phyloP scores from a whole-genome alignment of 2,797 vertebrate genomes.

The Atherinosoma microstoma region DNA sequence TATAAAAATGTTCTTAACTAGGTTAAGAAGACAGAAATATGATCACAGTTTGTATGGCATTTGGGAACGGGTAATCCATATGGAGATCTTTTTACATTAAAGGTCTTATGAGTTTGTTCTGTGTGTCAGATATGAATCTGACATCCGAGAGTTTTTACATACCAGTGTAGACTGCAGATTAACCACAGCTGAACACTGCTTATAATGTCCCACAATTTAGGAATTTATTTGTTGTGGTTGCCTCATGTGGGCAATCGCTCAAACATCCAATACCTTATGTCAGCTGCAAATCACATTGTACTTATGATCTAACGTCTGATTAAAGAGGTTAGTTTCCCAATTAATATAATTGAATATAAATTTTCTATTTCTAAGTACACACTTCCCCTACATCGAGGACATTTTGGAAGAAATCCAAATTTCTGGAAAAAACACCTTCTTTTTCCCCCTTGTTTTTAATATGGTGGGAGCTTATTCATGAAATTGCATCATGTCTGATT shows the following conservation, averaged over 20 bases:
- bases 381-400: slow-evolving; percentile 18
- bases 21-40: slow-evolving; percentile 56
- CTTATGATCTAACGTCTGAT: slow-evolving; percentile 29
- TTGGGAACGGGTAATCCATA: slow-evolving; percentile 46
- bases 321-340: slow-evolving; percentile 29
- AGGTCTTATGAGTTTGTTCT: slow-evolving; percentile 45
- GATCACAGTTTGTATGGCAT: slow-evolving; percentile 74
- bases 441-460: slow-evolving; percentile 30
- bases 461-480: slow-evolving; percentile 45
- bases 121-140: slow-evolving; percentile 52
- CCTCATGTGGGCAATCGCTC: slow-evolving; percentile 18
- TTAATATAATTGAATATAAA: slow-evolving; percentile 48
- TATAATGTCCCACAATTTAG: slow-evolving; percentile 47
- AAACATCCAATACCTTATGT: slow-evolving; percentile 25
- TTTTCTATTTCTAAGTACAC: slow-evolving; percentile 1
- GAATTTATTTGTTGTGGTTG: slow-evolving; percentile 46
- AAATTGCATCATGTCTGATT: slow-evolving; percentile 55
- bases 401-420: slow-evolving; percentile 27
- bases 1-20: slow-evolving; percentile 48
- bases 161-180: slow-evolving; percentile 61
- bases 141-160: slow-evolving; percentile 59
- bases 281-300: slow-evolving; percentile 44
- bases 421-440: slow-evolving; percentile 24
- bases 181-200: slow-evolving; percentile 71
- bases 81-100: slow-evolving; percentile 51